Evolutionary conservation across 2,113 vertebrate genomes (phyloP).

Genomic region (Leucopsar rothschildi): DNA sequence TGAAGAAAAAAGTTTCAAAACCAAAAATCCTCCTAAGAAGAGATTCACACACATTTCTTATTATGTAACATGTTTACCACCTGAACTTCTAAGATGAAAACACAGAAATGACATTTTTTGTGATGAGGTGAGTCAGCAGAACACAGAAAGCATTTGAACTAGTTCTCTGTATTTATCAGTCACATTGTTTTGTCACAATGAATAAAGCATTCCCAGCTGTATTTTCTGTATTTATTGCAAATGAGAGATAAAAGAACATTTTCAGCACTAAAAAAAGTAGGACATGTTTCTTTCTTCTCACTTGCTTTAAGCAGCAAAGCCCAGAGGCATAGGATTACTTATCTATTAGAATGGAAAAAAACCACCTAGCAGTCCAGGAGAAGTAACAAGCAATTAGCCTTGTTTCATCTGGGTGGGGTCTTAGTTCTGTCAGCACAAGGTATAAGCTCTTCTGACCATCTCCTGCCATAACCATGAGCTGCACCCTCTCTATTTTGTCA

Average conservation of each 20-base stretch:
- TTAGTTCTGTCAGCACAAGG: neutral
- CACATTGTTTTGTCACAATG: neutral
- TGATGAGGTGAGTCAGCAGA: neutral
- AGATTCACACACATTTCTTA: neutral
- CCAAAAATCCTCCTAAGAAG: neutral
- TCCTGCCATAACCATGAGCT: neutral
- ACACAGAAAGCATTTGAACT: neutral
- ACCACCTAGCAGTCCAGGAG: neutral
- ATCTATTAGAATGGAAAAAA: neutral
- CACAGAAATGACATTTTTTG: neutral
- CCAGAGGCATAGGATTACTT: neutral
- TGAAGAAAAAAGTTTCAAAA: neutral
- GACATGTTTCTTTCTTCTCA: neutral
- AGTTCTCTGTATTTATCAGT: neutral
- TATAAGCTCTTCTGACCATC: neutral
- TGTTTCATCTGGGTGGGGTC: neutral
- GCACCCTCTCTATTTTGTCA: neutral
- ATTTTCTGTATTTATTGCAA: neutral
- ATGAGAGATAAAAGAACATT: neutral
- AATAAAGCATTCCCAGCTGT: neutral
- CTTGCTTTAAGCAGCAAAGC: conserved; percentile 9
- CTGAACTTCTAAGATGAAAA: neutral
- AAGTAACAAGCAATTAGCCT: neutral
- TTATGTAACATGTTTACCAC: neutral
- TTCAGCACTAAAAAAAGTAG: neutral